Evolutionary conservation across 2,113 vertebrate genomes (phyloP).

Genomic region (Rhizomys pruinosus): DNA sequence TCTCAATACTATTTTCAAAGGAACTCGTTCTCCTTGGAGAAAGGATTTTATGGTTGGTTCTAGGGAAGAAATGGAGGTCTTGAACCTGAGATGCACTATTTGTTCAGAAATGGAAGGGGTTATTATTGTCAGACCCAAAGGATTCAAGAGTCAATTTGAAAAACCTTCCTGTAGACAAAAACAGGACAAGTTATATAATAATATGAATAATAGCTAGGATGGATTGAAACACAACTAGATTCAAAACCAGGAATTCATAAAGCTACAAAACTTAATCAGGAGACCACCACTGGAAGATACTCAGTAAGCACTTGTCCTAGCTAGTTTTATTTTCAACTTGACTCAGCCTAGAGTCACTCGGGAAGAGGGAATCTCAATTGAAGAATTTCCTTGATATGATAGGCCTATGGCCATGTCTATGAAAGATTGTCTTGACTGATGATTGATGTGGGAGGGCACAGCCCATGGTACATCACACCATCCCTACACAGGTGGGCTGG

Average conservation of each 20-base stretch:
- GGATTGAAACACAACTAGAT: neutral
- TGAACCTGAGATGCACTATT: neutral
- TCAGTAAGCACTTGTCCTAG: neutral
- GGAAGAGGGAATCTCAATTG: neutral
- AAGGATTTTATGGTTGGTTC: neutral
- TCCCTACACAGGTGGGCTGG: neutral
- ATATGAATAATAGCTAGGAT: neutral
- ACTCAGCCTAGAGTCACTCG: neutral
- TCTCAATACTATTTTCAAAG: conserved; percentile 9
- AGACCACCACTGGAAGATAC: neutral
- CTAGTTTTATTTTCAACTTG: neutral
- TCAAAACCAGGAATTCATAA: neutral
- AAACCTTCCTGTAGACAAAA: neutral
- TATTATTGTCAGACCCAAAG: neutral
- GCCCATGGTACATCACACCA: too few relatives aligned
- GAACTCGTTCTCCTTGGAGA: neutral
- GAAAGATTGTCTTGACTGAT: neutral
- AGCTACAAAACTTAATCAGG: neutral
- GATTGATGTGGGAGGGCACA: neutral
- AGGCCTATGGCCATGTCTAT: neutral
- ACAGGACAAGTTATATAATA: neutral
- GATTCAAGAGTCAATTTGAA: neutral
- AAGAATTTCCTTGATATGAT: neutral
- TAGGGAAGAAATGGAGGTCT: neutral
- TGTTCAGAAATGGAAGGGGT: neutral